phyloP scores from a whole-genome alignment of 2,113 vertebrate species.

The pig (Sus scrofa) region DNA sequence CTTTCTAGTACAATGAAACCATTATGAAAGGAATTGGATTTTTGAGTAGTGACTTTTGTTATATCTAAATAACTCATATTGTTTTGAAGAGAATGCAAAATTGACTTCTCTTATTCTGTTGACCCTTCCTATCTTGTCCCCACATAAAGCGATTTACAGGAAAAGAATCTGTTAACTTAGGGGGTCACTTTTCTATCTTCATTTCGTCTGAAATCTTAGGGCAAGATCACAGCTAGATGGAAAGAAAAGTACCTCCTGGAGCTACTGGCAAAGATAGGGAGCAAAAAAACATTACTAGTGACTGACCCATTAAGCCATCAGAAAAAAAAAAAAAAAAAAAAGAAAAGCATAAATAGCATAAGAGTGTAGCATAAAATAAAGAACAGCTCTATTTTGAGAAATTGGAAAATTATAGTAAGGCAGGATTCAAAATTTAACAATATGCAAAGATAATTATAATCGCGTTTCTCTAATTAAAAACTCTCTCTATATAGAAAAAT shows the following conservation, averaged over 20 bases:
- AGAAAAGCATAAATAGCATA: neutral
- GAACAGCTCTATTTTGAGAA: neutral
- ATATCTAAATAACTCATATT: neutral
- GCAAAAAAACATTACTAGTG: neutral
- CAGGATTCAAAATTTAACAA: neutral
- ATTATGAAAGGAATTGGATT: slow-evolving; percentile 27
- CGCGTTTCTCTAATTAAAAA: slow-evolving; percentile 8
- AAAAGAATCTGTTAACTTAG: neutral
- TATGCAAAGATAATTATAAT: neutral
- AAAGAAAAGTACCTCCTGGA: slow-evolving; percentile 40
- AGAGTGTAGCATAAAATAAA: neutral
- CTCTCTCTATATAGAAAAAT: neutral
- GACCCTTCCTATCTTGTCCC: neutral
- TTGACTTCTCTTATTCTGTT: neutral
- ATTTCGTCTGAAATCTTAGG: slow-evolving; percentile 29
- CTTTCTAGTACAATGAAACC: neutral
- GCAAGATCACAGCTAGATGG: neutral
- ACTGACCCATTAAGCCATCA: neutral
- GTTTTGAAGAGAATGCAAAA: slow-evolving; percentile 51
- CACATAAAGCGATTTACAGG: neutral
- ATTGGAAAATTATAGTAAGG: neutral
- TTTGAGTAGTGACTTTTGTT: neutral
- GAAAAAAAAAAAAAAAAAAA: too few species aligned
- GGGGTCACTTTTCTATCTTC: neutral
- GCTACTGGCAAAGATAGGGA: slow-evolving; percentile 7